Evolutionary conservation across 2,113 vertebrate genomes (phyloP).

Genomic region (Aspiorhynchus laticeps): DNA sequence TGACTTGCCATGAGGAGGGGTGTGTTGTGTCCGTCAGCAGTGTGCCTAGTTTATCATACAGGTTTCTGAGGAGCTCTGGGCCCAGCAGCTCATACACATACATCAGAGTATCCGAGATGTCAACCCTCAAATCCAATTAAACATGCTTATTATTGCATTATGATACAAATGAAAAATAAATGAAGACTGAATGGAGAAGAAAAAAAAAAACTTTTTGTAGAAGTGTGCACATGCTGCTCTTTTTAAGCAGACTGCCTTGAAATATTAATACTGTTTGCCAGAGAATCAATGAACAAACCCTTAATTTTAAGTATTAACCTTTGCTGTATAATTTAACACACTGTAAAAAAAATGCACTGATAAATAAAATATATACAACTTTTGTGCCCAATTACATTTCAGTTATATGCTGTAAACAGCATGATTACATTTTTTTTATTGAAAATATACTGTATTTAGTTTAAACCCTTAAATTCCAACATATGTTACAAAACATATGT

Average conservation of each 20-base stretch:
- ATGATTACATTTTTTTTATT: no score
- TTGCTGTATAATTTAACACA: not conserved
- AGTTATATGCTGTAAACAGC: no score
- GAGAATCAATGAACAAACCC: not conserved
- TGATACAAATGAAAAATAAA: not conserved
- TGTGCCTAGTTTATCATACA: conserved; percentile 92
- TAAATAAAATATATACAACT: no score
- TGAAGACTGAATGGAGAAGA: not conserved
- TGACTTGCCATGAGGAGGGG: conserved; percentile 91
- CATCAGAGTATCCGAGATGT: conserved; percentile 98
- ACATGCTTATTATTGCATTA: conserved; percentile 30
- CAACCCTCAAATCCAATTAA: conserved; percentile 80
- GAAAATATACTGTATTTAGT: not conserved
- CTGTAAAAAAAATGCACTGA: not conserved
- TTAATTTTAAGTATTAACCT: not conserved
- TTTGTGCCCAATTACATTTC: no score
- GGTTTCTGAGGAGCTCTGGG: conserved; percentile 92
- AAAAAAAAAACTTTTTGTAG: not conserved
- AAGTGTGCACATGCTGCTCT: not conserved
- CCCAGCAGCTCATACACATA: conserved; percentile 98
- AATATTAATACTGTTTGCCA: not conserved
- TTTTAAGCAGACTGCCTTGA: not conserved
- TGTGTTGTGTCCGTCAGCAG: conserved; percentile 87
- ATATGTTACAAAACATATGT: not conserved
- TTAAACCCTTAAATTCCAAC: not conserved